A percentile compares a stretch with the other conserved stretches of the same genome.
phyloP scores from a whole-genome alignment of 2,113 vertebrate species.

The Sitta europaea region DNA sequence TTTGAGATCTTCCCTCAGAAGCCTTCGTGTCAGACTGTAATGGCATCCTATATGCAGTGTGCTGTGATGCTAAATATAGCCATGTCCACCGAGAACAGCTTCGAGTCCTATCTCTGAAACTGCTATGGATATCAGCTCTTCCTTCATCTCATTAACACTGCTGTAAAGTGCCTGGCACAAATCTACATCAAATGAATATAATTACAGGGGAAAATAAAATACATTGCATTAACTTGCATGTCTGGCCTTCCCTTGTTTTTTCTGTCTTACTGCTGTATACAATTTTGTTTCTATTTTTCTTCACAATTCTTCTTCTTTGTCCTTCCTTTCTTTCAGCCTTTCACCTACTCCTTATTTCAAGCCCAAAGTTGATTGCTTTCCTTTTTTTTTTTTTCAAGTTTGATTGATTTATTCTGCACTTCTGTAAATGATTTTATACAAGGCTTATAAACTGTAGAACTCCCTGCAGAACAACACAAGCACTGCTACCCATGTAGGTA shows the following conservation, averaged over 20 bases:
- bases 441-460: not conserved
- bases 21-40: not conserved
- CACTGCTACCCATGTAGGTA: not conserved
- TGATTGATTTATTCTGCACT: slow-evolving; percentile 29
- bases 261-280: not conserved
- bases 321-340: not conserved
- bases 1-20: not conserved
- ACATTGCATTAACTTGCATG: not conserved
- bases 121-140: not conserved
- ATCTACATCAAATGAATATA: slow-evolving; percentile 39
- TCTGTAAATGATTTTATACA: not conserved
- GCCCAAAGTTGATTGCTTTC: not conserved
- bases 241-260: not conserved
- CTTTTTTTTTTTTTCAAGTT: not conserved
- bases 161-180: slow-evolving; percentile 24
- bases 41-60: not conserved
- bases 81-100: not conserved
- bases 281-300: not conserved
- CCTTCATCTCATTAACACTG: slow-evolving; percentile 24
- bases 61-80: slow-evolving; percentile 27
- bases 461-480: not conserved
- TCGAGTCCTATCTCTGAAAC: not conserved
- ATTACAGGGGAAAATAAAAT: slow-evolving; percentile 26
- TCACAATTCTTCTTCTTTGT: not conserved
- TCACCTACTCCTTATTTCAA: not conserved